These are phyloP conservation scores for Lophochroa leadbeateri DNA, from an alignment of 2,113 vertebrate genomes.

Conservation along the genomic window DNA sequence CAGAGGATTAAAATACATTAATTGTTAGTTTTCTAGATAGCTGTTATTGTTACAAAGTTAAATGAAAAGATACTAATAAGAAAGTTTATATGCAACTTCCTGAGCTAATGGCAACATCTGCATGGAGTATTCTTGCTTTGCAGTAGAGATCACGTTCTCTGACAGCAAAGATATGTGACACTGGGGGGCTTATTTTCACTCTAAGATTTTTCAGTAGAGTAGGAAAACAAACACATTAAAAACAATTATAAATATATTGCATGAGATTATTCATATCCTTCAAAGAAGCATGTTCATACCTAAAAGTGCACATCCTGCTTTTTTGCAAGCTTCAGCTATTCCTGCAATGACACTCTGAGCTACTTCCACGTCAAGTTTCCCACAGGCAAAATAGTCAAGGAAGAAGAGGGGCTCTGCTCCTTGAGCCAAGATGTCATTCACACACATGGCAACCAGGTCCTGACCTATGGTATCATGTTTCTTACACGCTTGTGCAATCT, in stretches of 20 bases:
- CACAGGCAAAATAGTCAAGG: constrained; percentile 96
- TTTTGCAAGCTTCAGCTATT: constrained; percentile 84
- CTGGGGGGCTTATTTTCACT: not conserved
- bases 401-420: constrained; percentile 97
- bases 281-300: constrained; percentile 75
- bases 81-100: not conserved
- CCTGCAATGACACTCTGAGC: constrained; percentile 83
- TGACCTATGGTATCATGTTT: constrained; percentile 88
- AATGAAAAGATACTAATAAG: not conserved
- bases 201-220: not conserved
- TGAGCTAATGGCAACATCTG: not conserved
- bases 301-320: constrained; percentile 89
- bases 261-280: not conserved
- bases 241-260: not conserved
- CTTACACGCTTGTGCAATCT: constrained; percentile 89
- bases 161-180: not conserved
- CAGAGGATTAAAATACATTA: not conserved
- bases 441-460: constrained; percentile 97
- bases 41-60: not conserved
- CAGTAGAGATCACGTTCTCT: not conserved
- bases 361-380: constrained; percentile 85
- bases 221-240: not conserved
- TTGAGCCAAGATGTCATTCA: constrained; percentile 93
- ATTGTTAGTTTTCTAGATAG: not conserved
- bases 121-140: not conserved